These are phyloP conservation scores for Eupsittula cactorum DNA, from an alignment of 2,113 vertebrate genomes.

Conservation along the genomic window DNA sequence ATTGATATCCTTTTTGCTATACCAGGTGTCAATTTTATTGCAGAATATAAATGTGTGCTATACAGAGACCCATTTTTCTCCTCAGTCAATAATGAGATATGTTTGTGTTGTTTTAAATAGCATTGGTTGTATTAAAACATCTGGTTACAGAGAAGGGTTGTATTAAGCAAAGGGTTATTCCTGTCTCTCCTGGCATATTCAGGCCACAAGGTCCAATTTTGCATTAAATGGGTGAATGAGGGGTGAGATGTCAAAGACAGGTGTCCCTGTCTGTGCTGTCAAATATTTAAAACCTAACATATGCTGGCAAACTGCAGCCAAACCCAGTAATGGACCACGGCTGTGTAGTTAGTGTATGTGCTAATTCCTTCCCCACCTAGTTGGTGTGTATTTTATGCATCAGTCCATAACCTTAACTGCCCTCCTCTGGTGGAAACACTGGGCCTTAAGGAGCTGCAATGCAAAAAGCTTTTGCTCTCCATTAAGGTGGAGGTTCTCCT, in stretches of 20 bases:
- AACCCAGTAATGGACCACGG: not conserved
- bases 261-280: slow-evolving; percentile 54
- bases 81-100: slow-evolving; percentile 40
- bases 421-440: not conserved
- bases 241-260: slow-evolving; percentile 37
- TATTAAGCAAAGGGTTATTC: slow-evolving; percentile 17
- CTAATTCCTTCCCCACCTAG: not conserved
- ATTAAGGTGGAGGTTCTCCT: not conserved
- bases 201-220: slow-evolving; percentile 44
- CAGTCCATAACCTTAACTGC: not conserved
- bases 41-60: slow-evolving; percentile 21
- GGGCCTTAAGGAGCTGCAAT: not conserved
- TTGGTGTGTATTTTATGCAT: not conserved
- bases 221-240: slow-evolving; percentile 56
- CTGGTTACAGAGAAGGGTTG: not conserved
- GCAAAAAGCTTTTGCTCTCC: not conserved
- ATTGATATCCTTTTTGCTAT: slow-evolving; percentile 33
- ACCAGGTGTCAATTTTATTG: slow-evolving; percentile 61
- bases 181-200: not conserved
- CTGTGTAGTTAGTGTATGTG: not conserved
- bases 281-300: slow-evolving; percentile 57
- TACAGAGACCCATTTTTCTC: slow-evolving; percentile 45
- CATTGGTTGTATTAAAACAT: slow-evolving; percentile 23
- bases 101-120: slow-evolving; percentile 52
- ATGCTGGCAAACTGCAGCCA: slow-evolving; percentile 34